Conservation (phyloP, 64 coral and sea anemone species). For the Orbicella faveolata region DNA sequence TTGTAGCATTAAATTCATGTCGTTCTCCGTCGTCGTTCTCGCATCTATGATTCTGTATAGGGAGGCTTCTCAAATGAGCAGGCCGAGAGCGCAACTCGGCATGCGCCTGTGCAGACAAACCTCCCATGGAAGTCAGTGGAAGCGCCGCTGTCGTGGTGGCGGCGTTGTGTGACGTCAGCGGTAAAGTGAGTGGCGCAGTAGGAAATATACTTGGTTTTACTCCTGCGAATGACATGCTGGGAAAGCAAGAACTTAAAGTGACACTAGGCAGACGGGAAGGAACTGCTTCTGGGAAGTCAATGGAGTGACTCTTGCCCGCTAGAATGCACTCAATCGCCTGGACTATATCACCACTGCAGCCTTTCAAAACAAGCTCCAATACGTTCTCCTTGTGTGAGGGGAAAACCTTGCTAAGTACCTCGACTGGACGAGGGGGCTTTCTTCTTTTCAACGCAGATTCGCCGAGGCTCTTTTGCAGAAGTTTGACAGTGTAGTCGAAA, state of each 20-base stretch:
- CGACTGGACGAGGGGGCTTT: conserved; percentile 36
- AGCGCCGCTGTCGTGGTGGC: conserved; percentile 8
- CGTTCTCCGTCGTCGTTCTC: neutral
- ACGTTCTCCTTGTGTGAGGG: conserved; percentile 64
- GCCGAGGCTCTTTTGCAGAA: conserved; percentile 57
- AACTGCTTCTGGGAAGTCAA: neutral
- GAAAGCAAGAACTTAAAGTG: conserved; percentile 28
- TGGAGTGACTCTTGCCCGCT: conserved; percentile 25
- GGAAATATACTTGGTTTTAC: conserved; percentile 3
- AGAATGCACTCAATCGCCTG: conserved; percentile 73
- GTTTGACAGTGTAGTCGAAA: conserved; percentile 75
- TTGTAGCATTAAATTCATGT: neutral
- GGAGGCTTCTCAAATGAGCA: neutral
- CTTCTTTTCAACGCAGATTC: neutral
- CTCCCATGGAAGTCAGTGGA: neutral
- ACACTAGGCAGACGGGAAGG: neutral
- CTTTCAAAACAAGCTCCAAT: conserved; percentile 69
- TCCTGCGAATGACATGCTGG: conserved; percentile 7
- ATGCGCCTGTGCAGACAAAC: neutral
- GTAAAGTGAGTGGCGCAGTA: neutral
- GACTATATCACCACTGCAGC: conserved; percentile 61
- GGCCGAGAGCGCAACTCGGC: neutral
- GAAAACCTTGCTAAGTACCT: conserved; percentile 73
- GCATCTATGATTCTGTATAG: neutral
- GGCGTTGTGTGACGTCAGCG: neutral